Conservation (phyloP, 1,140 invertebrate genomes). For the Drosophila fuyamai region DNA sequence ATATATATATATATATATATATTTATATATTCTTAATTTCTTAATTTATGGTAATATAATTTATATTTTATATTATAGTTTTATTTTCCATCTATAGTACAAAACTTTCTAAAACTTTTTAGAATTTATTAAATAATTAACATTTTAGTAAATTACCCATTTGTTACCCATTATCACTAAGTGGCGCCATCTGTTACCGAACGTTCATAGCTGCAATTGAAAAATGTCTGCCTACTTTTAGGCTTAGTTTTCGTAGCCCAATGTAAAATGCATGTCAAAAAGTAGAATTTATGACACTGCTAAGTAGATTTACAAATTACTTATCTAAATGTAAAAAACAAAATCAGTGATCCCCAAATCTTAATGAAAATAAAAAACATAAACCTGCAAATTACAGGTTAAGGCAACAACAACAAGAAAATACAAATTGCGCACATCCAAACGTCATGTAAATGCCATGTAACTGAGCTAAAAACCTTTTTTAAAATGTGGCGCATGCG, state of each 20-base stretch:
- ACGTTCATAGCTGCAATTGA: background rate
- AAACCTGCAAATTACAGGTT: background rate
- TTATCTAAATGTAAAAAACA: background rate
- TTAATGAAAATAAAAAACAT: background rate
- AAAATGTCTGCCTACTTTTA: conserved; percentile 47
- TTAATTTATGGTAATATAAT: no score
- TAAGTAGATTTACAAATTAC: background rate
- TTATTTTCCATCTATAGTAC: no score
- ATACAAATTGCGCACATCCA: background rate
- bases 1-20: no score
- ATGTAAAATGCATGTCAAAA: conserved; percentile 17
- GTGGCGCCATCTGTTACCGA: conserved; percentile 38
- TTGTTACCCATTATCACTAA: background rate
- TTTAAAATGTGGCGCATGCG: conserved; percentile 43
- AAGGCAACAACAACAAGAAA: background rate
- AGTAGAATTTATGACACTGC: background rate
- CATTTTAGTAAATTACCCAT: background rate
- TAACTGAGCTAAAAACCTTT: conserved; percentile 4
- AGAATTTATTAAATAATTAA: no score
- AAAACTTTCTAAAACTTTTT: no score
- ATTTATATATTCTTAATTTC: no score
- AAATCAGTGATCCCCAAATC: background rate
- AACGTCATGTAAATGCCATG: conserved; percentile 4
- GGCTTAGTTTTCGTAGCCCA: conserved; percentile 6
- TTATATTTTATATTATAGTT: no score